Percentiles rank a stretch among this genome's conserved stretches.
Conservation (phyloP, 2,113 vertebrate species). For the Oenanthe oenanthe region DNA sequence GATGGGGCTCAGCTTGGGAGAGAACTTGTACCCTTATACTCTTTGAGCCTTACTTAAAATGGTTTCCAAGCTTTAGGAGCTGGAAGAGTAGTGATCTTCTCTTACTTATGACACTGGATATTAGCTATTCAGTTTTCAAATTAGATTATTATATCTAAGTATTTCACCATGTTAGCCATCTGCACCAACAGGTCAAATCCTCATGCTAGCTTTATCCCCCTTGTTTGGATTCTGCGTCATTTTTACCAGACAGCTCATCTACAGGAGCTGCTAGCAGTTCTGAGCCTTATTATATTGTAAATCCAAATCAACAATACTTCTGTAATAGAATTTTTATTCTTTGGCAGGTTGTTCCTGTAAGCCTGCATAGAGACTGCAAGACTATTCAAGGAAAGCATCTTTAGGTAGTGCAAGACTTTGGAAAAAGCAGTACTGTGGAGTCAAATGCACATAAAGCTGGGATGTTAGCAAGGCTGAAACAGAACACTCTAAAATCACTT, state of each 20-base stretch:
- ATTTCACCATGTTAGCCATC: background rate
- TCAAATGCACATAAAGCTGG: background rate
- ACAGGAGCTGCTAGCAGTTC: background rate
- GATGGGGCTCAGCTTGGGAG: background rate
- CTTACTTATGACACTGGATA: background rate
- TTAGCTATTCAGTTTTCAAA: background rate
- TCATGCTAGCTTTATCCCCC: background rate
- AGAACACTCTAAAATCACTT: background rate
- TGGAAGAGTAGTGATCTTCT: background rate
- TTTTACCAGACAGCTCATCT: background rate
- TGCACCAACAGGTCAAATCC: background rate
- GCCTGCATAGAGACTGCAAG: background rate
- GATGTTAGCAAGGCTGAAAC: background rate
- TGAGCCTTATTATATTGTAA: background rate
- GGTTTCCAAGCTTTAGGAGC: background rate
- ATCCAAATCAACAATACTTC: background rate
- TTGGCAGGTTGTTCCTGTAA: background rate
- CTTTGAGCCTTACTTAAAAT: background rate
- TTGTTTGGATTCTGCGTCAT: background rate
- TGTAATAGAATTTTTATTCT: background rate
- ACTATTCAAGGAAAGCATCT: background rate
- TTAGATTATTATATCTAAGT: background rate
- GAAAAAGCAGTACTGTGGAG: background rate
- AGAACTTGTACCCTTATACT: background rate
- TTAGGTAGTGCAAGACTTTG: background rate